These are phyloP conservation scores for Pachydiplax longipennis DNA, from an alignment of 2,888 invertebrate genomes.

Conservation along the genomic window DNA sequence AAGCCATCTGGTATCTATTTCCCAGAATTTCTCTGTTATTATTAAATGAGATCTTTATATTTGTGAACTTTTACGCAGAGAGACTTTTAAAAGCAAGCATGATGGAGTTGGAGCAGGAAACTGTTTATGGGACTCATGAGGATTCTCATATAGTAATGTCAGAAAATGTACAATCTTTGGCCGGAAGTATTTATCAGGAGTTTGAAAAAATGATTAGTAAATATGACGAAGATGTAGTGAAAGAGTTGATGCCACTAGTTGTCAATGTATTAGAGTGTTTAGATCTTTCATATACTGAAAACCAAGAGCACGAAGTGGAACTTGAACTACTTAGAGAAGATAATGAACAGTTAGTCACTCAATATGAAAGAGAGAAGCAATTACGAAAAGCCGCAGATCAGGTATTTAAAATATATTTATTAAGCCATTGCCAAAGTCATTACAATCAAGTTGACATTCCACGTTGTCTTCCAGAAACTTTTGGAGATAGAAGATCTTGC, in stretches of 20 bases:
- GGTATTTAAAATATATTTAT: slow-evolving; percentile 59
- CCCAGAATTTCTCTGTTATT: background rate
- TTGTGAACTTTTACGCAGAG: background rate
- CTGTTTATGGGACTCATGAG: slow-evolving; percentile 93
- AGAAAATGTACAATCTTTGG: slow-evolving; percentile 96
- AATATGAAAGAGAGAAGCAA: slow-evolving; percentile 98
- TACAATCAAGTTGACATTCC: slow-evolving; percentile 5
- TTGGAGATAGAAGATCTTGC: slow-evolving; percentile 95
- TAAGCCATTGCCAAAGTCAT: background rate
- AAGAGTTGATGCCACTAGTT: slow-evolving; percentile 96
- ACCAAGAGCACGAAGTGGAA: slow-evolving; percentile 98
- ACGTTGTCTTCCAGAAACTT: slow-evolving; percentile 68
- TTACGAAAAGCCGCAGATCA: slow-evolving; percentile 93
- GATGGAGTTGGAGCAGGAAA: slow-evolving; percentile 67
- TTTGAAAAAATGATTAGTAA: slow-evolving; percentile 97
- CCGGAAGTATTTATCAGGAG: slow-evolving; percentile 98
- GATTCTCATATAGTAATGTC: slow-evolving; percentile 98
- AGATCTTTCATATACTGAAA: slow-evolving; percentile 94
- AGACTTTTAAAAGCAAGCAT: slow-evolving; percentile 24
- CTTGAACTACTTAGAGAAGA: slow-evolving; percentile 95
- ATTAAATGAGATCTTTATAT: background rate
- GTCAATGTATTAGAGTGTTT: slow-evolving; percentile 97
- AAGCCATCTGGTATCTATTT: background rate
- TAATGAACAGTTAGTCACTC: slow-evolving; percentile 98
- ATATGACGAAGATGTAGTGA: slow-evolving; percentile 95